These are phyloP conservation scores for Hemibagrus wyckioides DNA, from an alignment of 2,113 vertebrate genomes.

Conservation along the genomic window DNA sequence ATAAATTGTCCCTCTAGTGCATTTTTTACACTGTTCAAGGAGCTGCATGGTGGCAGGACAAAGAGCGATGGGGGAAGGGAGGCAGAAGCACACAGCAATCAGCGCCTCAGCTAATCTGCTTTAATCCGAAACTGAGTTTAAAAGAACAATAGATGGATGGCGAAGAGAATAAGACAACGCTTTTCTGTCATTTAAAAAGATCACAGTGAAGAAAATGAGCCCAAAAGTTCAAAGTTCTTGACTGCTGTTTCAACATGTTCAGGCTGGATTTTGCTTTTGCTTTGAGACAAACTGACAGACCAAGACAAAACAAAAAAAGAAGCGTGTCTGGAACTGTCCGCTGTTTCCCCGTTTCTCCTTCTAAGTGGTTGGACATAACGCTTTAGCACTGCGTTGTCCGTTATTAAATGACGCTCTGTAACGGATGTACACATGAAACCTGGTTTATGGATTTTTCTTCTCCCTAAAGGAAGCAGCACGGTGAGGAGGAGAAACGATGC, in stretches of 20 bases:
- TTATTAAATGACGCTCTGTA: slow-evolving; percentile 36
- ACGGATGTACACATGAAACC: slow-evolving; percentile 1
- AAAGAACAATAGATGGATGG: slow-evolving; percentile 38
- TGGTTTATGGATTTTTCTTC: slow-evolving; percentile 24
- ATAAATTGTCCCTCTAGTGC: slow-evolving; percentile 44
- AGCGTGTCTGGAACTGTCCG: neutral
- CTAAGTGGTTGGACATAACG: neutral
- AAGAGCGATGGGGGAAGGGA: slow-evolving; percentile 53
- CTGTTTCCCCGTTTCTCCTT: neutral
- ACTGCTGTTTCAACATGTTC: neutral
- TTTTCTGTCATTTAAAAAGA: slow-evolving; percentile 4
- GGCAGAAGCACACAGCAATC: slow-evolving; percentile 39
- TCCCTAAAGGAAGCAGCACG: slow-evolving; percentile 34
- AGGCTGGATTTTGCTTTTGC: neutral
- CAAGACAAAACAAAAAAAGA: neutral
- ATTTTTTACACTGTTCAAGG: slow-evolving; percentile 41
- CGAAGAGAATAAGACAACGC: neutral
- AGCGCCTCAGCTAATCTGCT: slow-evolving; percentile 47
- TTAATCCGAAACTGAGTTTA: slow-evolving; percentile 49
- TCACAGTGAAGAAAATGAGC: slow-evolving; percentile 16
- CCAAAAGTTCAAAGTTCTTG: neutral
- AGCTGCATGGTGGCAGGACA: slow-evolving; percentile 45
- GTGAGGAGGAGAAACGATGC: slow-evolving; percentile 41
- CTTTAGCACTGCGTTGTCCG: neutral
- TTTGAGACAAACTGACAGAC: neutral